Percentiles rank a stretch among this genome's conserved stretches.
These are phyloP conservation scores for Strongylocentrotus purpuratus DNA, from an alignment of 35 echinoderm and acorn worm species.

Conservation along the genomic window DNA sequence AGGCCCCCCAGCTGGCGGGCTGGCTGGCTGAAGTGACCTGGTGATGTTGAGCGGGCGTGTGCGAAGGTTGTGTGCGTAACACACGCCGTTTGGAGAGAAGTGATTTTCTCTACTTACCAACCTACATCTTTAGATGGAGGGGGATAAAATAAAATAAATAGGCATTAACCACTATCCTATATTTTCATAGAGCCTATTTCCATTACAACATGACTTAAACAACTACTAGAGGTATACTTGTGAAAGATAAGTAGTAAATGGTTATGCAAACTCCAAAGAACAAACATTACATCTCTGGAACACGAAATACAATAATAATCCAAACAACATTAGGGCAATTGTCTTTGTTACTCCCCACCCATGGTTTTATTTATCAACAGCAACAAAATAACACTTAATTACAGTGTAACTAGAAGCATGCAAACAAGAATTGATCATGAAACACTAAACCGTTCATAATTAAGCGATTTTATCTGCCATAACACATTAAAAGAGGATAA, in stretches of 20 bases:
- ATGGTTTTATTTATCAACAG: too few relatives aligned
- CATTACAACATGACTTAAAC: background rate
- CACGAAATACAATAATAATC: background rate
- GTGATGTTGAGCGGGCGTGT: conserved; percentile 24
- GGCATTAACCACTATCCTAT: background rate
- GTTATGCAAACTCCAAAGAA: conserved; percentile 37
- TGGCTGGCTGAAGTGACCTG: background rate
- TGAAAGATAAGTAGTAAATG: background rate
- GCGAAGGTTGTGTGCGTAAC: background rate
- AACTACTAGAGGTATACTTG: background rate
- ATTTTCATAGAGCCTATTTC: background rate
- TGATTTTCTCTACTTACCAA: conserved; percentile 47
- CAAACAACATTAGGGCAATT: background rate
- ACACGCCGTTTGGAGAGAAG: conserved; percentile 53
- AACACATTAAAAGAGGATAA: too few relatives aligned
- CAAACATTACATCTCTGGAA: background rate
- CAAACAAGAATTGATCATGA: too few relatives aligned
- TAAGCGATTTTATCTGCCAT: too few relatives aligned
- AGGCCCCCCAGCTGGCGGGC: conserved; percentile 7
- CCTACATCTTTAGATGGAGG: conserved; percentile 50
- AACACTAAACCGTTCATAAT: too few relatives aligned
- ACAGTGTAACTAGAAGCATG: too few relatives aligned
- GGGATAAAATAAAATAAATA: conserved; percentile 37
- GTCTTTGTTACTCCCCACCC: too few relatives aligned
- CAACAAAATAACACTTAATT: too few relatives aligned